A percentile compares a stretch with the other conserved stretches of the same genome.
These are phyloP conservation scores for Zaprionus obscuricornis DNA, from an alignment of 2,888 invertebrate species.

Conservation along the genomic window DNA sequence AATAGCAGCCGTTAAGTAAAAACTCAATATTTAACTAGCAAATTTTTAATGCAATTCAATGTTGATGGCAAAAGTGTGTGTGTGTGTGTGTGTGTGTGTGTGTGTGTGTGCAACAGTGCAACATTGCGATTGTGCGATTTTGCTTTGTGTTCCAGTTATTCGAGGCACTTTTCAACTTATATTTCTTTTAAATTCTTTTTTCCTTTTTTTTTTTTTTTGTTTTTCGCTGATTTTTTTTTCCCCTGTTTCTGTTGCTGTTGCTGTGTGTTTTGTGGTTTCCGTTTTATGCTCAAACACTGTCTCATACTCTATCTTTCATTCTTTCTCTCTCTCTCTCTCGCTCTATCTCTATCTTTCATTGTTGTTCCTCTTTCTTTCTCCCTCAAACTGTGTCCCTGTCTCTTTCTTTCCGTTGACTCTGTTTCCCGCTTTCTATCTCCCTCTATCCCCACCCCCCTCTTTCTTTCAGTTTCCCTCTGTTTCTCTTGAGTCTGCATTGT, in stretches of 20 bases:
- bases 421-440: too few relatives aligned
- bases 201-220: background rate
- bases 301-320: background rate
- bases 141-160: conserved; percentile 17
- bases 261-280: conserved; percentile 66
- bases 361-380: too few relatives aligned
- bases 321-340: too few relatives aligned
- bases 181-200: conserved; percentile 21
- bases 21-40: too few relatives aligned
- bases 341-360: too few relatives aligned
- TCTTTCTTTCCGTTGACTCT: too few relatives aligned
- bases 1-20: too few relatives aligned
- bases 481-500: conserved; percentile 24
- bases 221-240: background rate
- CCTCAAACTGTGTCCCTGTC: too few relatives aligned
- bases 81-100: too few relatives aligned
- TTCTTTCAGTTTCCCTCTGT: background rate
- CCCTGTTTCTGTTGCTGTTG: conserved; percentile 32
- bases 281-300: conserved; percentile 36
- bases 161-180: conserved; percentile 13
- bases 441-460: background rate
- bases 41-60: too few relatives aligned
- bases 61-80: too few relatives aligned
- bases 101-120: too few relatives aligned
- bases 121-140: background rate